Evolutionary conservation across 1,140 invertebrate species (phyloP), one percentile per base, ranked within the genome.

Genomic region (Drosophila persimilis): DNA sequence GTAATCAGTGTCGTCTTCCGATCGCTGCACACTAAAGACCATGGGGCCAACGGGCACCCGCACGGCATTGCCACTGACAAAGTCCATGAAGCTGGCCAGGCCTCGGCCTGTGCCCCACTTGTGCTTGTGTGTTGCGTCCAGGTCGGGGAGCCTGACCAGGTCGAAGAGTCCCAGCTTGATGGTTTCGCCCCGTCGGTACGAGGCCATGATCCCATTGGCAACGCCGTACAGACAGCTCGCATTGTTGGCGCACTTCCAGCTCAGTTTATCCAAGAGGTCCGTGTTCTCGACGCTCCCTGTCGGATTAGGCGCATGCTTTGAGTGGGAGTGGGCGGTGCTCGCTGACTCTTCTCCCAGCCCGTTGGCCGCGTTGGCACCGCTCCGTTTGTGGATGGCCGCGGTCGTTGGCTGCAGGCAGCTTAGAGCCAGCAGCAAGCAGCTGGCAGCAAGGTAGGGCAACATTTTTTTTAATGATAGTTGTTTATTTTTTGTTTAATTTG

Each of bases 181-280:
- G 29, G 90, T 89, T 56, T 91, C 86, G 8, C 90, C 81, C 0
- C 75, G 77, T 1, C 72, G 74, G 54, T 91, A 90, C 1, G 89
- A 89, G n/a, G 72, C 69, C 58, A 89, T 44, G 1, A 91, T 77
- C 39, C 84, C 76, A 58, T 77, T 80, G 45, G 79, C 77, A 29
- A 91, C 57, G 6, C 60, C 48, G 11, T 90, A 73, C 13, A 91
- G 58, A 44, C 91, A 91, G 13, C 77, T 91, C 29, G 90, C 89
- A 54, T 91, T 91, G 54, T 91, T 91, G 31, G 91, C 90, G 71
- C 91, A 91, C 59, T 91, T 81, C 90, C 90, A 91, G 39, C 71
- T 90, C 1, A 91, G 52, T 54, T 90, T 91, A 66, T 91, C 86
- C 58, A 83, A 45, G 22, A 91, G 63, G 45, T 90, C 86, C 35